A percentile compares a stretch with the other conserved stretches of the same genome.
Conservation (phyloP, 2,888 invertebrate species). For the Athrips mouffetella region DNA sequence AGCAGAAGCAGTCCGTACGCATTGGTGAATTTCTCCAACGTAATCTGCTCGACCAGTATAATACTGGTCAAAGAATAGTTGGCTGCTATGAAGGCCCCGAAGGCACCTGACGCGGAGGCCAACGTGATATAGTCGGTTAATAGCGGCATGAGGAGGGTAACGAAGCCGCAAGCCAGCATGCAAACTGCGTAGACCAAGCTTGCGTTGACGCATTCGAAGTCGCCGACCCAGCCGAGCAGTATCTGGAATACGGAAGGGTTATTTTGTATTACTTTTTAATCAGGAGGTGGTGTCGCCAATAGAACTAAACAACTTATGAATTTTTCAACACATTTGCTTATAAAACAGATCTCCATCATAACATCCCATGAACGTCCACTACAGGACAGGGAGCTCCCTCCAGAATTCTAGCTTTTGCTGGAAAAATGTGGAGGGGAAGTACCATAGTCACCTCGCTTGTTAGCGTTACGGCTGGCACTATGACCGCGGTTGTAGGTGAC, state of each 20-base stretch:
- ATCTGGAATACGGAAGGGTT: slow-evolving; percentile 72
- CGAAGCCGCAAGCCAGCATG: slow-evolving; percentile 84
- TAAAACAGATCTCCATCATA: too few species aligned
- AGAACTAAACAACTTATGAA: too few species aligned
- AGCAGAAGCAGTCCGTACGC: slow-evolving; percentile 93
- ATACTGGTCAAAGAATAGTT: slow-evolving; percentile 95
- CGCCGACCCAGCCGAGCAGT: slow-evolving; percentile 91
- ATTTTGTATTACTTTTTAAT: too few species aligned
- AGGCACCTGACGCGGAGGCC: slow-evolving; percentile 84
- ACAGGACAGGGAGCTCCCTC: too few species aligned
- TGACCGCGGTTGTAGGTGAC: too few species aligned
- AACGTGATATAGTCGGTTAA: slow-evolving; percentile 76
- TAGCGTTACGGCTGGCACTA: too few species aligned
- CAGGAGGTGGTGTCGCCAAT: too few species aligned
- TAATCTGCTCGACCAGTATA: slow-evolving; percentile 92
- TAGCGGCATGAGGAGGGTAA: slow-evolving; percentile 83
- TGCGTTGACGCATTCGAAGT: slow-evolving; percentile 86
- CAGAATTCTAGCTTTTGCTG: too few species aligned
- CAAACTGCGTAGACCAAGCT: slow-evolving; percentile 89
- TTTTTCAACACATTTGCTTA: too few species aligned
- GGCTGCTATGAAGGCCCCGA: slow-evolving; percentile 93
- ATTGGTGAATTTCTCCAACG: slow-evolving; percentile 93
- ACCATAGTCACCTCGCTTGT: too few species aligned
- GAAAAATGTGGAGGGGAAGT: too few species aligned
- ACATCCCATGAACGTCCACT: too few species aligned